Evolutionary conservation across 2,888 invertebrate species (phyloP).

Genomic region (Oeneis ivallda): DNA sequence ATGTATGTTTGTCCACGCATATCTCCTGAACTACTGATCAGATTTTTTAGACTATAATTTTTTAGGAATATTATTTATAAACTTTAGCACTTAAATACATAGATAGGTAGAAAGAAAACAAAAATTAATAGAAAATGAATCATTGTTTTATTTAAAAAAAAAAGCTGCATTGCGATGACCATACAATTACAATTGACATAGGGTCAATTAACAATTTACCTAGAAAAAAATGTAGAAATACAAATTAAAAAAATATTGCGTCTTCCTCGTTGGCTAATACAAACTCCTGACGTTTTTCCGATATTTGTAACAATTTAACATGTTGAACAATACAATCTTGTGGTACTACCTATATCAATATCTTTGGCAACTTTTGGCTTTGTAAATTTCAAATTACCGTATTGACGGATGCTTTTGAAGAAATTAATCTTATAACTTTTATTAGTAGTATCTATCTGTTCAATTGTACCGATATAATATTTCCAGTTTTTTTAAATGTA

Average conservation of each 20-base stretch:
- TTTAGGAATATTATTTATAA: conserved; percentile 2
- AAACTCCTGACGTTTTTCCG: conserved; percentile 14
- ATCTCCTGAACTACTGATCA: too few relatives aligned
- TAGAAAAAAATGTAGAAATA: too few relatives aligned
- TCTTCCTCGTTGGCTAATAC: conserved; percentile 15
- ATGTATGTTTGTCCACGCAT: too few relatives aligned
- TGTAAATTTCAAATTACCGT: conserved; percentile 15
- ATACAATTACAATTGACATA: too few relatives aligned
- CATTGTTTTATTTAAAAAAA: too few relatives aligned
- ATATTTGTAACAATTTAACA: conserved; percentile 14
- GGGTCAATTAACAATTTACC: too few relatives aligned
- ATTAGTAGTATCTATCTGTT: conserved; percentile 14
- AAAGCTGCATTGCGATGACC: too few relatives aligned
- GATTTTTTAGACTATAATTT: too few relatives aligned
- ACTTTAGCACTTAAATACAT: too few relatives aligned
- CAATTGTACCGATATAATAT: conserved; percentile 16
- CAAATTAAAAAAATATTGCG: conserved; percentile 12
- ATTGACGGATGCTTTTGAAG: conserved; percentile 10
- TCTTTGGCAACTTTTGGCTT: conserved; percentile 16
- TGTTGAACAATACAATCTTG: conserved; percentile 15
- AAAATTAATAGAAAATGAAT: too few relatives aligned
- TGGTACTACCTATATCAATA: conserved; percentile 13
- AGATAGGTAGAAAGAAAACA: too few relatives aligned
- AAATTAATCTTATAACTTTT: conserved; percentile 14
- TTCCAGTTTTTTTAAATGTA: conserved; percentile 15